A percentile compares a stretch with the other conserved stretches of the same genome.
Conservation (phyloP, 2,797 vertebrate genomes). For the Hapalemur alaotrensis region DNA sequence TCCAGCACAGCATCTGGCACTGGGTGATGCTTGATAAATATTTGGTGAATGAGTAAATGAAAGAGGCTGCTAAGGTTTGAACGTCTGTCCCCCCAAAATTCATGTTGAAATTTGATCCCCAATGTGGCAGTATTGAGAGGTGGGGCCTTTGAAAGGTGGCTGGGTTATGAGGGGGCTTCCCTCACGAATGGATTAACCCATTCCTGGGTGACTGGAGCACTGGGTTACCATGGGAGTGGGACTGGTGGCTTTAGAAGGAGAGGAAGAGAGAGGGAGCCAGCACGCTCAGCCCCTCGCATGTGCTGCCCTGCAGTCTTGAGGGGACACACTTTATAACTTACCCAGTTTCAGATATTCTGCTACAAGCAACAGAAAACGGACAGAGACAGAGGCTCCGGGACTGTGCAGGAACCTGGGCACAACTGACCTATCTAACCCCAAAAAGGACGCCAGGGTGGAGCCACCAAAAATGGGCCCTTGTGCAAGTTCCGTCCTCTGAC, state of each 20-base stretch:
- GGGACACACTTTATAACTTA: neutral
- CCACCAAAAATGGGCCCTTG: neutral
- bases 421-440: fast-evolving
- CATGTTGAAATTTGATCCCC: neutral
- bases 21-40: neutral
- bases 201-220: neutral
- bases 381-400: neutral
- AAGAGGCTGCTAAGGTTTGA: neutral
- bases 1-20: neutral
- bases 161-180: no score
- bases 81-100: neutral
- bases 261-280: neutral
- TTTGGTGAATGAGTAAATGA: neutral
- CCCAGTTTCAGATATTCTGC: neutral
- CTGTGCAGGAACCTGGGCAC: neutral
- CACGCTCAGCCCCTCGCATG: fast-evolving
- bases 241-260: neutral
- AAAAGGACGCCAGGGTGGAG: neutral
- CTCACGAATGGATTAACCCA: neutral
- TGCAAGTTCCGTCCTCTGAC: neutral
- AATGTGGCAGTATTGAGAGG: neutral
- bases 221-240: neutral
- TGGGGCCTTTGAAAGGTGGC: neutral
- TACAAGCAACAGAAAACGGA: neutral
- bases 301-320: neutral